Evolutionary conservation across 2,888 invertebrate species (phyloP), one percentile per base, ranked within the genome.

Genomic region (Coenonympha arcania): DNA sequence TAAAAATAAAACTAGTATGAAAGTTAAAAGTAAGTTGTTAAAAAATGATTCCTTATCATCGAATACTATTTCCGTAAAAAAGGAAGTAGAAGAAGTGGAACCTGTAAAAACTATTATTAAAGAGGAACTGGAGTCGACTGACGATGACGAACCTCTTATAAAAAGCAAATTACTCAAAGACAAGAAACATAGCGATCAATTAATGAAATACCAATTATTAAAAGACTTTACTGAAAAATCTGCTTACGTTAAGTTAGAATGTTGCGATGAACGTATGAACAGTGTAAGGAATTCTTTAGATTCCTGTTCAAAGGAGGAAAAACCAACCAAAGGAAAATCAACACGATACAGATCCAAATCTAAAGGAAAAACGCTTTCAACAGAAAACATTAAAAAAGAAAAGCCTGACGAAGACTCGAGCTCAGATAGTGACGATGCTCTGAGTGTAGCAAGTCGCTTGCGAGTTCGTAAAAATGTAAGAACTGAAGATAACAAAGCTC

Each of bases 191-290:
- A 76, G 60, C 56, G 76, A 81, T 41, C 72, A 71, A 26, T 62
- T 45, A 45, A 45, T 82, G 8, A 83, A 85, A 60, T 80, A 76
- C 57, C 78, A 82, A 60, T 57, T 85, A 49, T 57, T 84, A 42
- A 85, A 82, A 66, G 85, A 86, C 60, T 73, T 84, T 50, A 79
- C 86, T 1, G 79, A 84, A 69, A 85, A 85, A 66, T 81, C 85
- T 16, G 79, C 85, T 4, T 84, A 84, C 59, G 86, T 86, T 16
- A 86, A 86, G 65, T 63, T 87, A 52, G 83, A 86, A 65, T 83
- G 84, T 67, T 86, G 81, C 63, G 82, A 87, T 64, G 83, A 81
- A 47, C 83, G 80, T 63, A 69, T 84, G 47, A 80, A 50, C 71
- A 81, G 71, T 64, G 73, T 69, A 40, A 79, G 76, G 64, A 80